Evolutionary conservation across 2,113 vertebrate species (phyloP).

Genomic region (Cyphomyrus plagiostoma): DNA sequence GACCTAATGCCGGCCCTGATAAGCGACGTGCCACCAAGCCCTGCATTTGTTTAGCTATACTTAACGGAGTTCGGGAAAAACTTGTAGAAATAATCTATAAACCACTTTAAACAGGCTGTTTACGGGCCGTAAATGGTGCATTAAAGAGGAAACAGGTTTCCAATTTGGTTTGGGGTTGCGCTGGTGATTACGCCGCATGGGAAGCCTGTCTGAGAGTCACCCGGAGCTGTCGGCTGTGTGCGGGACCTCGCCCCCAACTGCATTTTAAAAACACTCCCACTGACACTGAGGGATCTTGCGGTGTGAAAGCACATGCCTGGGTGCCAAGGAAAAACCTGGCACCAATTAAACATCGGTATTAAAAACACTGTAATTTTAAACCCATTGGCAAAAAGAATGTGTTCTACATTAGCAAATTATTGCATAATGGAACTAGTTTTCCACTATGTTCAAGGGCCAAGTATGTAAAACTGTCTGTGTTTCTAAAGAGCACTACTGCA

Average conservation of each 20-base stretch:
- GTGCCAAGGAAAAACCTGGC: constrained; percentile 28
- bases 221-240: constrained; percentile 25
- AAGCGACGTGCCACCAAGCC: constrained; percentile 35
- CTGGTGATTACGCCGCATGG: constrained; percentile 27
- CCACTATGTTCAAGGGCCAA: constrained; percentile 31
- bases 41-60: constrained; percentile 39
- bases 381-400: constrained; percentile 33
- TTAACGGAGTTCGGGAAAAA: constrained; percentile 35
- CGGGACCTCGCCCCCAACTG: constrained; percentile 6
- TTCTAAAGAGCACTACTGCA: constrained; percentile 31
- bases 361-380: constrained; percentile 29
- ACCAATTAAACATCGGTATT: constrained; percentile 30
- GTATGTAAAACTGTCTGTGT: constrained; percentile 33
- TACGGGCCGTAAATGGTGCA: constrained; percentile 55
- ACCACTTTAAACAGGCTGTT: constrained; percentile 53
- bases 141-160: constrained; percentile 53
- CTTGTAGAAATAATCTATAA: constrained; percentile 51
- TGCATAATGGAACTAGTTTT: constrained; percentile 36
- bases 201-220: constrained; percentile 23
- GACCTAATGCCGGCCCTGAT: constrained; percentile 28
- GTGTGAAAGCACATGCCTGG: constrained; percentile 14
- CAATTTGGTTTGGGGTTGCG: constrained; percentile 33
- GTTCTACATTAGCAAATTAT: constrained; percentile 32
- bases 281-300: constrained; percentile 23
- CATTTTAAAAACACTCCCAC: constrained; percentile 19